Conservation (phyloP, 2,888 invertebrate genomes). For the Melanostoma mellinum region DNA sequence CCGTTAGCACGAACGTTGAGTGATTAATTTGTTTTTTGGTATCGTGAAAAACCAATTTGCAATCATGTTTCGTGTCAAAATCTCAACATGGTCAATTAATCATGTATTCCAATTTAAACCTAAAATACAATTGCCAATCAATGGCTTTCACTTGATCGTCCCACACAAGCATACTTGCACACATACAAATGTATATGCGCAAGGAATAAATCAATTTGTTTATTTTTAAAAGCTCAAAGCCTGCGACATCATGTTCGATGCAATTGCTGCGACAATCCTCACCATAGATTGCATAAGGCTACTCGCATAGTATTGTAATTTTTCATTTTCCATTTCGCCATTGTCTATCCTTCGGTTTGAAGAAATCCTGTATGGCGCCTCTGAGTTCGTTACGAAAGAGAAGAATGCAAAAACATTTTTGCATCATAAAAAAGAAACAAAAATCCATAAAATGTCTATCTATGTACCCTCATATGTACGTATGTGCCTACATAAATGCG, state of each 20-base stretch:
- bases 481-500: neutral
- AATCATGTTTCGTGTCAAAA: slow-evolving; percentile 39
- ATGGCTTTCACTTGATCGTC: slow-evolving; percentile 37
- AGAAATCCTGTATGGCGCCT: slow-evolving; percentile 65
- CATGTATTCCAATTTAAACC: slow-evolving; percentile 33
- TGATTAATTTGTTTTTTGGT: too few relatives aligned
- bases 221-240: slow-evolving; percentile 50
- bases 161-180: neutral
- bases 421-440: slow-evolving; percentile 9
- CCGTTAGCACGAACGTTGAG: too few relatives aligned
- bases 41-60: slow-evolving; percentile 28
- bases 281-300: slow-evolving; percentile 44
- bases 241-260: slow-evolving; percentile 30
- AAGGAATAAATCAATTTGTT: slow-evolving; percentile 62
- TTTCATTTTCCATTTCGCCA: neutral
- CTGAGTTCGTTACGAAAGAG: slow-evolving; percentile 51
- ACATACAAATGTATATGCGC: neutral
- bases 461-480: neutral
- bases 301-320: neutral
- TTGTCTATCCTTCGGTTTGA: neutral
- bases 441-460: slow-evolving; percentile 38
- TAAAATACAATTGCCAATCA: slow-evolving; percentile 32
- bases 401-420: slow-evolving; percentile 19
- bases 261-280: slow-evolving; percentile 6
- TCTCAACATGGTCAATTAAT: slow-evolving; percentile 44